These are phyloP conservation scores for Caenorhabditis inopinata DNA, from an alignment of 1,140 invertebrate genomes.

Conservation along the genomic window DNA sequence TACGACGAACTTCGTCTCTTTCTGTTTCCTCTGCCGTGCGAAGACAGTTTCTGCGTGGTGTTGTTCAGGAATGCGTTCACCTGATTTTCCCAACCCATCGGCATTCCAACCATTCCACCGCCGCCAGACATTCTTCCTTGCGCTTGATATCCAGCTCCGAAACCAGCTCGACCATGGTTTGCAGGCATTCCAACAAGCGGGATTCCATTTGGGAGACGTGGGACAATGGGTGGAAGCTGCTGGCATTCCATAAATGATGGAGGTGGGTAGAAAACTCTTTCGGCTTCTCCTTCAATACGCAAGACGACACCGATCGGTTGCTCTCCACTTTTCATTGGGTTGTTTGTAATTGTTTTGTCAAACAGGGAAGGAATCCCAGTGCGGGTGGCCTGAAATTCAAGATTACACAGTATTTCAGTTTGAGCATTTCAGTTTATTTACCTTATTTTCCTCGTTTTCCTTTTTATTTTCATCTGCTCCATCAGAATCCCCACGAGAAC, in stretches of 20 bases:
- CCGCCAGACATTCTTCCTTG: neutral
- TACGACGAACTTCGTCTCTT: neutral
- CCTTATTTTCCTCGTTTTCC: neutral
- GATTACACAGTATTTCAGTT: no score
- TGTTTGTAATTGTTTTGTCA: neutral
- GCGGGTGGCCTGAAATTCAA: neutral
- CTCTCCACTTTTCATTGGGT: neutral
- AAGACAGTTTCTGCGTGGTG: neutral
- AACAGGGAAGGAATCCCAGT: neutral
- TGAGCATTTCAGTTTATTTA: neutral
- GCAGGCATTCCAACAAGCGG: constrained; percentile 5
- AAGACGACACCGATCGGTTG: neutral
- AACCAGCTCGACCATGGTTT: constrained; percentile 35
- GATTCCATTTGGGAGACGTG: constrained; percentile 34
- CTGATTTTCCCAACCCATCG: neutral
- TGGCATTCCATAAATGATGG: neutral
- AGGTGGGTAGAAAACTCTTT: constrained; percentile 8
- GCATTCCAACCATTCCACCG: neutral
- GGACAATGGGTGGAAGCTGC: neutral
- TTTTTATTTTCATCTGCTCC: neutral
- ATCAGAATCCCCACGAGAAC: neutral
- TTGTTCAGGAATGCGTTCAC: neutral
- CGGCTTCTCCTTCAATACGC: neutral
- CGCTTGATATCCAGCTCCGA: neutral
- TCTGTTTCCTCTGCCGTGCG: neutral